Conservation (phyloP, 2,797 vertebrate species). For the Hirundo rustica region DNA sequence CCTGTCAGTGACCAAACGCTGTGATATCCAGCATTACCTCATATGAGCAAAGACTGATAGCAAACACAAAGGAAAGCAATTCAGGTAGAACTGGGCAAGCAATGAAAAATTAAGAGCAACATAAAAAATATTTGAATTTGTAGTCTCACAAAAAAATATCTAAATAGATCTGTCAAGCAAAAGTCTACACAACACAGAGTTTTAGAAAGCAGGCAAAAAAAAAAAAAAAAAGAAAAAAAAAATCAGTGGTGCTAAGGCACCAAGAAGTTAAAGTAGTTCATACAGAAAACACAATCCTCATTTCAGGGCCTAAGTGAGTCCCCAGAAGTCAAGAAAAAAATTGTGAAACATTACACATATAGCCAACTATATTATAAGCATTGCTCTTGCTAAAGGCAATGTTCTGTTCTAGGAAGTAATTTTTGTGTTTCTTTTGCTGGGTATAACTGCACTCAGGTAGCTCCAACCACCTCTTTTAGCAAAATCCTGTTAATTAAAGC, state of each 20-base stretch:
- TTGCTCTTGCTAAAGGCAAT: neutral
- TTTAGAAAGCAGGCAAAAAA: neutral
- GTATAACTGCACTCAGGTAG: conserved; percentile 16
- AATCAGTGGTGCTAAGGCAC: neutral
- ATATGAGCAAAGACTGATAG: neutral
- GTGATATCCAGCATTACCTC: neutral
- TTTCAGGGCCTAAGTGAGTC: conserved; percentile 11
- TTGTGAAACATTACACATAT: neutral
- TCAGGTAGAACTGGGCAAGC: neutral
- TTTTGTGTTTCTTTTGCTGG: conserved; percentile 11
- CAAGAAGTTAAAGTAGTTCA: neutral
- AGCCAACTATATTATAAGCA: neutral
- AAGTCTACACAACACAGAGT: neutral
- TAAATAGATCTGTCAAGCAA: neutral
- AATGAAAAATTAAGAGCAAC: neutral
- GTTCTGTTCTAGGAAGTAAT: conserved; percentile 19
- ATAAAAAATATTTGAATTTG: neutral
- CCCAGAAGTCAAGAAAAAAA: conserved; percentile 17
- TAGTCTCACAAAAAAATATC: neutral
- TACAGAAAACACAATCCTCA: neutral
- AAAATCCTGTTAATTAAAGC: conserved; percentile 37
- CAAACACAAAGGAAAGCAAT: neutral
- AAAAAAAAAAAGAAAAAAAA: neutral
- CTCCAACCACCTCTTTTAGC: neutral
- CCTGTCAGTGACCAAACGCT: neutral